phyloP scores from a whole-genome alignment of 2,888 invertebrate genomes.

The Ophion costatus region DNA sequence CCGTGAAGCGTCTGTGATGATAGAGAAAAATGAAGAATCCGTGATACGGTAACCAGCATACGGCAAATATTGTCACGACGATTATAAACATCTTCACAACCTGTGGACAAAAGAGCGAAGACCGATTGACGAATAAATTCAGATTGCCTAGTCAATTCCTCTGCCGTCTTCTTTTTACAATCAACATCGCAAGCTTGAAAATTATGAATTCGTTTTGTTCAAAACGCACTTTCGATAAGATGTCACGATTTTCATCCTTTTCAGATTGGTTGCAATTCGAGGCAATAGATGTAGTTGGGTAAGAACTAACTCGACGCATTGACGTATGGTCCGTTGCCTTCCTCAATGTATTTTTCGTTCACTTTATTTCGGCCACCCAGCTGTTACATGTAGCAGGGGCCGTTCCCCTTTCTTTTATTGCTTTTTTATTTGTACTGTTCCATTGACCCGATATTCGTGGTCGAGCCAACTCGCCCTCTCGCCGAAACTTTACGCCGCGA shows the following conservation, averaged over 20 bases:
- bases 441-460: too few species aligned
- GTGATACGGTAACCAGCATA: slow-evolving; percentile 96
- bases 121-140: background rate
- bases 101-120: slow-evolving; percentile 82
- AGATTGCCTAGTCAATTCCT: background rate
- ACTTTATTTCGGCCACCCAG: background rate
- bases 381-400: background rate
- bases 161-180: background rate
- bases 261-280: too few species aligned
- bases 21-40: slow-evolving; percentile 93
- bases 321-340: background rate
- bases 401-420: background rate
- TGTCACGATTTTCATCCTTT: too few species aligned
- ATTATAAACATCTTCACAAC: slow-evolving; percentile 96
- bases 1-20: slow-evolving; percentile 88
- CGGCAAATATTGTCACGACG: slow-evolving; percentile 92
- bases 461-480: too few species aligned
- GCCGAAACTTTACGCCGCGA: too few species aligned
- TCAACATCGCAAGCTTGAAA: background rate
- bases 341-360: background rate
- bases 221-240: too few species aligned
- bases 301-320: background rate
- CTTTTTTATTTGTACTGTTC: background rate
- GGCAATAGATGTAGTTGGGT: too few species aligned
- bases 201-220: too few species aligned